phyloP scores from a whole-genome alignment of 2,888 invertebrate species.

The Eumerus sabulonum region DNA sequence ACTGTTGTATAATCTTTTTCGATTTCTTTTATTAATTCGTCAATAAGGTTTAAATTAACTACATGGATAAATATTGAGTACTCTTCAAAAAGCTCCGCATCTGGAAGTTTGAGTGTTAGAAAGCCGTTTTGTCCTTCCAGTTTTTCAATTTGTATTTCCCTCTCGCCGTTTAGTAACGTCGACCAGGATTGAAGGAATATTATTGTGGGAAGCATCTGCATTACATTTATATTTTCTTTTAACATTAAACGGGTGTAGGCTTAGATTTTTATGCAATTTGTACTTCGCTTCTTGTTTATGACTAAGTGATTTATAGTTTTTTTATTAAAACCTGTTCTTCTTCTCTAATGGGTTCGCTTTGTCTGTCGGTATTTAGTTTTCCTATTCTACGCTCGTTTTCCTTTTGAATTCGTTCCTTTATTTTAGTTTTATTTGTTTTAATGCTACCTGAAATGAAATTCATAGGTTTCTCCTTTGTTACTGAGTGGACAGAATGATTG shows the following conservation, averaged over 20 bases:
- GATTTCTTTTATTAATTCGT: slow-evolving; percentile 7
- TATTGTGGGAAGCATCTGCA: neutral
- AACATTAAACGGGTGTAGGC: slow-evolving; percentile 24
- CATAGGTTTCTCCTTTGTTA: too few relatives aligned
- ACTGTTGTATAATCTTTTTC: slow-evolving; percentile 3
- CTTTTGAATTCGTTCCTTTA: slow-evolving; percentile 11
- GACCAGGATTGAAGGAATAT: neutral
- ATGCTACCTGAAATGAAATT: too few relatives aligned
- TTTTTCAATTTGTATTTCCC: too few relatives aligned
- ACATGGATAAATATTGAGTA: too few relatives aligned
- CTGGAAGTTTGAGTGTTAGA: too few relatives aligned
- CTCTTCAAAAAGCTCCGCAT: too few relatives aligned
- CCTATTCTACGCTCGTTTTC: neutral
- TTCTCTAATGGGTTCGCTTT: too few relatives aligned
- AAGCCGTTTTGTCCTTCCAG: too few relatives aligned
- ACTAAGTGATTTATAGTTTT: slow-evolving; percentile 26
- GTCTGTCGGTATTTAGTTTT: too few relatives aligned
- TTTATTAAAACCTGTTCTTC: slow-evolving; percentile 22
- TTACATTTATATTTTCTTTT: slow-evolving; percentile 22
- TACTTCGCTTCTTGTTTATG: slow-evolving; percentile 22
- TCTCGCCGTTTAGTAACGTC: too few relatives aligned
- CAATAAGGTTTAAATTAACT: too few relatives aligned
- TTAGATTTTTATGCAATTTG: slow-evolving; percentile 14
- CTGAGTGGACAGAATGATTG: slow-evolving; percentile 8
- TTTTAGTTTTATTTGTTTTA: too few relatives aligned